Base-by-base conservation (phyloP, 1,140 invertebrate genomes). In the Megalopta genalis region DNA sequence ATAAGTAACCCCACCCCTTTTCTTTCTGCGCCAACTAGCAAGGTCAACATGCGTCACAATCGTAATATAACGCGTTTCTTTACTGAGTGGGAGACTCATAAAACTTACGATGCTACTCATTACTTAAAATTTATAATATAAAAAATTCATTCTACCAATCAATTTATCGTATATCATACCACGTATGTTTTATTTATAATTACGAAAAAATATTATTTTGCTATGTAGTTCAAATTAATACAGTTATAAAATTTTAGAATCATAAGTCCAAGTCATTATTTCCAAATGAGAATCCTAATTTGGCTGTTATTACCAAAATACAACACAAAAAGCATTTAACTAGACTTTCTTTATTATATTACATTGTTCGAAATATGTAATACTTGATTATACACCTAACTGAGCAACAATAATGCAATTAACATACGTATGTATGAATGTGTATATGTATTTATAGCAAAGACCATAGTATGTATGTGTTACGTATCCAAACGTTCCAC, bases 31-130 rank as follows among this genome's bases (percentile, higher is more conserved):
- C 21, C 52, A 21, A 42, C 27, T 57, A 7, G 69, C 49, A 49
- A 81, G 73, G 52, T 63, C 73, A 77, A 77, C 65, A 42, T 81
- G 37, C 73, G 66, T 69, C 74, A 64, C 49, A 59, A 65, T 81
- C 59, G 73, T 69, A 81, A 76, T 81, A 81, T 39, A 76, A 65
- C 42, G 37, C 68, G 8, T 69, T 21, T 25, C 52, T 52, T 63
- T 27, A 57, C 54, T 14, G 49, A 57, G 73, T 81, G 79, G 79
- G 79, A 77, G 64, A 77, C 69, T 21, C 42, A 9, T 37, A 6
- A 18, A 66, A 66, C 54, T 74, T 66, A 67, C 42, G 12, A 46
- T 64, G 60, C 8, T n/a, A 72, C 18, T 72, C 42, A n/a, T 54
- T 9, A 46, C 1, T 62, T 79, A 12, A 12, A 14, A 39, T 52